Base-by-base conservation (phyloP, 2,113 vertebrate genomes). In the Tinamus guttatus region DNA sequence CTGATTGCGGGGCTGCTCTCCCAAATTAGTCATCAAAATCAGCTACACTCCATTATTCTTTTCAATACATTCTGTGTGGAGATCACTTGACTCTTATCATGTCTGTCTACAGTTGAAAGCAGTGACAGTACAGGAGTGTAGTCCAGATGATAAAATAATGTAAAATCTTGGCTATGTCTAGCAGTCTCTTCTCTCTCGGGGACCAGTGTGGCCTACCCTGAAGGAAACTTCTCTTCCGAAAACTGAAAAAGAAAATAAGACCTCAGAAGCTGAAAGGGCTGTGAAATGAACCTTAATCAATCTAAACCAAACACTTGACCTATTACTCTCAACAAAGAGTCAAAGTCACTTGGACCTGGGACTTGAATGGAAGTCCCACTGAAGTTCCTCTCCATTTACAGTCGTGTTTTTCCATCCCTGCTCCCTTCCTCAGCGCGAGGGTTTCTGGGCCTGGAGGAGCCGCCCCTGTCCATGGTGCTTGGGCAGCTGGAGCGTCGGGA, bases 271-370 rank as follows among this genome's bases (percentile, higher is more conserved):
- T 36, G 62, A 60, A 86, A 74, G 41, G 27, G 64, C 49, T 63
- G 16, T 14, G 16, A 70, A 74, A 67, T 9, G 7, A 71, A 76
- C 15, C 43, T 67, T 16, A 27, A 52, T 0, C 34, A 22, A 47
- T 9, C 27, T 78, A 52, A 87, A 94, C 51, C 13, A 43, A 81
- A 45, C 13, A 21, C 17, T 62, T 62, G 45, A 17, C 17, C 56
- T 70, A 43, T 58, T 17, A 62, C 22, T 40, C 43, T 6, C 19
- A 40, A 7, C 5, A 34, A 64, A 22, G 0, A 0, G 25, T 17
- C 69, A 41, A 47, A 88, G 52, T 27, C 6, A 3, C 34, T 18
- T 14, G 36, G 22, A 58, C 21, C 36, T 30, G 59, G 11, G n/a
- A 36, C 27, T 14, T 17, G 21, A 49, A n/a, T 4, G 27, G 45